Evolutionary conservation across 2,797 vertebrate species (phyloP).

Genomic region (Mus caroli): DNA sequence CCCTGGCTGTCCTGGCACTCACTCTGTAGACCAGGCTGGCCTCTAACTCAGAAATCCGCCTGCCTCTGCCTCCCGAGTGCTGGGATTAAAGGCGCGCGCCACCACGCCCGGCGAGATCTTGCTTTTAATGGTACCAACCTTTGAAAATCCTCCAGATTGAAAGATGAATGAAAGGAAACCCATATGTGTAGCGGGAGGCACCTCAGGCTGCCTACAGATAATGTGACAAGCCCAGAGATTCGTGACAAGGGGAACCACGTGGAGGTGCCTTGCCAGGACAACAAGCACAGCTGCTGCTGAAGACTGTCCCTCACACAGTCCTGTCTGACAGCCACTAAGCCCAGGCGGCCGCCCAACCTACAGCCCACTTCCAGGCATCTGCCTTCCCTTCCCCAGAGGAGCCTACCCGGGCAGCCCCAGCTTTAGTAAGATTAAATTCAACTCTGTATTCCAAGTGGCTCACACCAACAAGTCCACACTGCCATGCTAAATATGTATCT

Average conservation of each 20-base stretch:
- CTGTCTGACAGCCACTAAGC: slow-evolving; percentile 31
- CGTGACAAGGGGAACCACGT: not conserved
- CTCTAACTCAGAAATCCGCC: too few relatives aligned
- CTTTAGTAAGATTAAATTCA: not conserved
- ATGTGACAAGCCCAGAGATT: slow-evolving; percentile 76
- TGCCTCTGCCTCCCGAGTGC: too few relatives aligned
- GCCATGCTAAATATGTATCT: rapidly evolving
- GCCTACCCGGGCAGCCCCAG: too few relatives aligned
- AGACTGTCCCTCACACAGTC: not conserved
- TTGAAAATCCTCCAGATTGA: slow-evolving; percentile 80
- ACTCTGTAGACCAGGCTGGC: too few relatives aligned
- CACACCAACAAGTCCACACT: not conserved
- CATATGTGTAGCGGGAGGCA: slow-evolving; percentile 8
- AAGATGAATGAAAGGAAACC: slow-evolving; percentile 68
- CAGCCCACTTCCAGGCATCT: not conserved
- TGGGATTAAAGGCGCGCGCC: too few relatives aligned
- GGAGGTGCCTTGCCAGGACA: slow-evolving; percentile 64
- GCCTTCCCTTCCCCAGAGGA: slow-evolving; percentile 1
- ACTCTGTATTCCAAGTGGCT: not conserved
- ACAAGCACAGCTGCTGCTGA: slow-evolving; percentile 35
- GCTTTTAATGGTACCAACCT: slow-evolving; percentile 79
- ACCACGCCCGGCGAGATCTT: too few relatives aligned
- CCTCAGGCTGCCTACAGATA: slow-evolving; percentile 61
- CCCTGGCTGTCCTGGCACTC: too few relatives aligned
- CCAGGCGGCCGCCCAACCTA: not conserved